Percentiles rank a stretch among this genome's conserved stretches.
Evolutionary conservation across 2,113 vertebrate genomes (phyloP).

Genomic region (Nibea coibor): DNA sequence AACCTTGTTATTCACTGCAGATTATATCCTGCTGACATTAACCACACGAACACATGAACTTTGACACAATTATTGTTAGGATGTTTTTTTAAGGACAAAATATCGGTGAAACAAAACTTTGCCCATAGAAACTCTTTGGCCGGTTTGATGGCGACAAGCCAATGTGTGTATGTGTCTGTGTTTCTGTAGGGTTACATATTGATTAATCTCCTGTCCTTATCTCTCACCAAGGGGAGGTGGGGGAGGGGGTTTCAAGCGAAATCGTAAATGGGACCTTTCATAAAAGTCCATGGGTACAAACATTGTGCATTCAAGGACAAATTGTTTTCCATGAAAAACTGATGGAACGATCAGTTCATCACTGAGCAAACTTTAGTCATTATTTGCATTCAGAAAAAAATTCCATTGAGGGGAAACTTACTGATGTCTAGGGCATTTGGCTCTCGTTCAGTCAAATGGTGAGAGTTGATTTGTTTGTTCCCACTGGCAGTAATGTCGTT

Average conservation of each 20-base stretch:
- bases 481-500: slow-evolving; percentile 62
- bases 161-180: slow-evolving; percentile 44
- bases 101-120: neutral
- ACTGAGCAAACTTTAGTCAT: slow-evolving; percentile 83
- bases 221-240: slow-evolving; percentile 58
- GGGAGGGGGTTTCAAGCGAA: slow-evolving; percentile 77
- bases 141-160: slow-evolving; percentile 17
- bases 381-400: slow-evolving; percentile 84
- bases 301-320: slow-evolving; percentile 85
- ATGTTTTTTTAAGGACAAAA: slow-evolving; percentile 5
- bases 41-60: slow-evolving; percentile 28
- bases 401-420: slow-evolving; percentile 69
- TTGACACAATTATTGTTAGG: slow-evolving; percentile 13
- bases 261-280: slow-evolving; percentile 86
- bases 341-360: slow-evolving; percentile 82
- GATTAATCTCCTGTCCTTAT: slow-evolving; percentile 83
- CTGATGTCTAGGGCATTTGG: slow-evolving; percentile 59
- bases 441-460: slow-evolving; percentile 53
- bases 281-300: slow-evolving; percentile 84
- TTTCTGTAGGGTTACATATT: slow-evolving; percentile 79
- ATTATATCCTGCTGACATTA: slow-evolving; percentile 27
- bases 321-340: slow-evolving; percentile 87
- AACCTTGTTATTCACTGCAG: slow-evolving; percentile 8
- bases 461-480: slow-evolving; percentile 63
- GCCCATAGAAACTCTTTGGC: neutral